A percentile compares a stretch with the other conserved stretches of the same genome.
Conservation (phyloP, 2,888 invertebrate species). For the Lumbricus terrestris region DNA sequence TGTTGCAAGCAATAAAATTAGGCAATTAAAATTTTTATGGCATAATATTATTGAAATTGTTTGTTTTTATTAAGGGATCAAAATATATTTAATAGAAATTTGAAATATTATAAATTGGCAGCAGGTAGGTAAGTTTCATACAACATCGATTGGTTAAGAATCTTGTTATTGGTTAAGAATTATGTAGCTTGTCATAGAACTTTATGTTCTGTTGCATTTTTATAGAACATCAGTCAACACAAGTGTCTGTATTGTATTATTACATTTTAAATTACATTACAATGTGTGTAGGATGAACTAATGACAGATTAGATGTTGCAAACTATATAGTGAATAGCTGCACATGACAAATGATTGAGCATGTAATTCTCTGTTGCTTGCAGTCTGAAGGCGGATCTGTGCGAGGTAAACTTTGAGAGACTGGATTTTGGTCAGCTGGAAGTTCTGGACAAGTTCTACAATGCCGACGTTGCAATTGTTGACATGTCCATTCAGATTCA, state of each 20-base stretch:
- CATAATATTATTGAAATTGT: neutral
- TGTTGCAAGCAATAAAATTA: neutral
- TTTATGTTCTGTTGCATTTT: neutral
- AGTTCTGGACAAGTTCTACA: slow-evolving; percentile 91
- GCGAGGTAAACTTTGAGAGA: slow-evolving; percentile 73
- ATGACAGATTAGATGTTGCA: neutral
- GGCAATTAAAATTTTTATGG: neutral
- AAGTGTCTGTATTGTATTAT: neutral
- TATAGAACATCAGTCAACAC: neutral
- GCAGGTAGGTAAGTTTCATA: neutral
- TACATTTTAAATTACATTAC: neutral
- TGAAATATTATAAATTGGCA: neutral
- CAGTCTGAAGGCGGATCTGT: slow-evolving; percentile 48
- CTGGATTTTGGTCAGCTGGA: slow-evolving; percentile 95
- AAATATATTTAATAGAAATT: neutral
- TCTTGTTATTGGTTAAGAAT: neutral
- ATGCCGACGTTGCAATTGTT: slow-evolving; percentile 94
- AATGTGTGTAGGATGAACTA: neutral
- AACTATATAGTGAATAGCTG: neutral
- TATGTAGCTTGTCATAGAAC: neutral
- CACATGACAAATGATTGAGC: neutral
- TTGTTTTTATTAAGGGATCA: neutral
- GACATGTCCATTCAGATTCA: slow-evolving; percentile 83
- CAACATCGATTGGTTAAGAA: neutral
- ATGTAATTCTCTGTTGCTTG: neutral